These are phyloP conservation scores for Eupithecia abbreviata DNA, from an alignment of 2,888 invertebrate genomes.

Conservation along the genomic window DNA sequence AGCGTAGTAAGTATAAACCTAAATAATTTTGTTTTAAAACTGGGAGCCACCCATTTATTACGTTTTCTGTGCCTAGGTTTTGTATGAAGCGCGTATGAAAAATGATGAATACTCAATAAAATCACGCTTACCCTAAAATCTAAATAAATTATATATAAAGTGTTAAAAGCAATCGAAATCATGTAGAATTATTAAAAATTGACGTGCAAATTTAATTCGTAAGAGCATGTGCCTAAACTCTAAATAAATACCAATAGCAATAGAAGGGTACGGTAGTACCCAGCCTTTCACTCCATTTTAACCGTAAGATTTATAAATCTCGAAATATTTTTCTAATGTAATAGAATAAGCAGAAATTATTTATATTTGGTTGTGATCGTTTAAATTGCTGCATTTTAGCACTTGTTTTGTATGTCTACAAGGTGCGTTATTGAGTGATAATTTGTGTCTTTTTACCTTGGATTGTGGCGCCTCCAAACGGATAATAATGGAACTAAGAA, in stretches of 20 bases:
- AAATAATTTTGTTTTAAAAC: no score
- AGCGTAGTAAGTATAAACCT: no score
- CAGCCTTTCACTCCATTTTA: conserved; percentile 33
- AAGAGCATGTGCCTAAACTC: conserved; percentile 35
- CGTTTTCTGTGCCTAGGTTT: neutral
- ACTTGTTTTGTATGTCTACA: conserved; percentile 21
- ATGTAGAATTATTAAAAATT: conserved; percentile 29
- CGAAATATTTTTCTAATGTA: conserved; percentile 44
- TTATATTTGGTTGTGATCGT: conserved; percentile 46
- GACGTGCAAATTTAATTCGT: conserved; percentile 36
- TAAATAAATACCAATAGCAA: conserved; percentile 25
- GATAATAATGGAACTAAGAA: neutral
- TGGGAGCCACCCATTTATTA: neutral
- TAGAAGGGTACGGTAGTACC: conserved; percentile 15
- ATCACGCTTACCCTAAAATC: conserved; percentile 29
- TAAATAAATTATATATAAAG: conserved; percentile 24
- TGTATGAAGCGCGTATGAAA: conserved; percentile 19
- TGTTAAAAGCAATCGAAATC: conserved; percentile 38
- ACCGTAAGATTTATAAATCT: conserved; percentile 39
- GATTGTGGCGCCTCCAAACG: neutral
- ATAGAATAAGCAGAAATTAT: conserved; percentile 46
- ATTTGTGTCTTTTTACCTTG: conserved; percentile 25
- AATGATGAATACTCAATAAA: conserved; percentile 30
- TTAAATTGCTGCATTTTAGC: conserved; percentile 38
- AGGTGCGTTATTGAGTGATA: conserved; percentile 27